These are phyloP conservation scores for Patella depressa DNA, from an alignment of 2,888 invertebrate genomes.

Conservation along the genomic window DNA sequence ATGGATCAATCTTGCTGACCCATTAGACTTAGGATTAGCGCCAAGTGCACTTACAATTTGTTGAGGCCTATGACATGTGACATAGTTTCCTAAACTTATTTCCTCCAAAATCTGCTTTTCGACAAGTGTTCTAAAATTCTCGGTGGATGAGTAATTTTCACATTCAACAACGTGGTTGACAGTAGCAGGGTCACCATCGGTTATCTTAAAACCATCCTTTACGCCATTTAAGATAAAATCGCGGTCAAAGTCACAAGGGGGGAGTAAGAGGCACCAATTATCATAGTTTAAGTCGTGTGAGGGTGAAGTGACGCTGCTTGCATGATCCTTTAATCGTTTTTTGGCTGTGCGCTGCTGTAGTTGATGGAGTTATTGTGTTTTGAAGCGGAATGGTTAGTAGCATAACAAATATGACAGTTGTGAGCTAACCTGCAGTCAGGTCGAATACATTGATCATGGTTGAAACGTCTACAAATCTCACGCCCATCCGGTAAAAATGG, in stretches of 20 bases:
- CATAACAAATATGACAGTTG: neutral
- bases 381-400: neutral
- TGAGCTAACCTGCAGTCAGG: conserved; percentile 2
- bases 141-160: neutral
- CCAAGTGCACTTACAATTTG: conserved; percentile 9
- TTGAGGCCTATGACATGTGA: neutral
- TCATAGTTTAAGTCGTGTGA: neutral
- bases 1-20: neutral
- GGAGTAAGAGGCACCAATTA: neutral
- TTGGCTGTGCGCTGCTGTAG: neutral
- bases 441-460: neutral
- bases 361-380: neutral
- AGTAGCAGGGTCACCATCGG: neutral
- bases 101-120: neutral
- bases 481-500: conserved; percentile 6
- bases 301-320: neutral
- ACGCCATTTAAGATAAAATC: neutral
- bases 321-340: no score
- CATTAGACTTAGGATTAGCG: neutral
- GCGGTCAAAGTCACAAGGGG: neutral
- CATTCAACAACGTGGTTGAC: neutral
- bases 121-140: neutral
- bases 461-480: conserved; percentile 3
- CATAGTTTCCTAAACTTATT: neutral
- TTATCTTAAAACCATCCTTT: neutral